Evolutionary conservation across 92 coral and sea anemone genomes (phyloP).

Genomic region (Palythoa caribaeorum): DNA sequence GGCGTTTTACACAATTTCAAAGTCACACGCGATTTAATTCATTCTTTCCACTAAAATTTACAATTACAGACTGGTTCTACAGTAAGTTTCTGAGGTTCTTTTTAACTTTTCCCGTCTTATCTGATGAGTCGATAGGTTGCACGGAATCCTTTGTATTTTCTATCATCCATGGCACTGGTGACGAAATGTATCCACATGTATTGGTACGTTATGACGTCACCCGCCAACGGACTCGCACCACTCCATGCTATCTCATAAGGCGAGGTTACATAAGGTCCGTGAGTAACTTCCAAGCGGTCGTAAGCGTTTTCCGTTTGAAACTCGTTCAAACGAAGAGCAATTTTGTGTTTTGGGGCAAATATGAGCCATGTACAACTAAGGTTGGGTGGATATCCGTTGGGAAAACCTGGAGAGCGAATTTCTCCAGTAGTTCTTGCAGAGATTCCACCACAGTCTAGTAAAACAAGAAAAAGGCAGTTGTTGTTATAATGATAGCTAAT

Average conservation of each 20-base stretch:
- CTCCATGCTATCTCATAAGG: conserved; percentile 86
- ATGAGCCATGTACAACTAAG: conserved; percentile 94
- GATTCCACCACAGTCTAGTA: conserved; percentile 95
- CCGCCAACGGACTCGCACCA: conserved; percentile 84
- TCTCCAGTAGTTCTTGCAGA: conserved; percentile 72
- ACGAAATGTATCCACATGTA: conserved; percentile 95
- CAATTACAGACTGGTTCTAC: background rate
- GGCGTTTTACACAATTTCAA: background rate
- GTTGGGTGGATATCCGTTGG: conserved; percentile 87
- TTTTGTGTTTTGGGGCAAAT: conserved; percentile 68
- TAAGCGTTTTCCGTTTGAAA: conserved; percentile 89
- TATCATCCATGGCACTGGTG: conserved; percentile 83
- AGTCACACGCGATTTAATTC: background rate
- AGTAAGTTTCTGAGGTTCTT: background rate
- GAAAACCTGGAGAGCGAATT: conserved; percentile 90
- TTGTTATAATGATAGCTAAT: background rate
- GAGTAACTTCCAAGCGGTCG: conserved; percentile 88
- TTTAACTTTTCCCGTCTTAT: background rate
- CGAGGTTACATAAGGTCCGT: conserved; percentile 89
- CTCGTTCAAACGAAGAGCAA: conserved; percentile 76
- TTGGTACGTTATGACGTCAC: conserved; percentile 71
- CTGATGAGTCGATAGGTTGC: conserved; percentile 68
- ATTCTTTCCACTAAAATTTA: background rate
- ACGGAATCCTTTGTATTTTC: conserved; percentile 85
- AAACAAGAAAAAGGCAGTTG: background rate